phyloP scores from a whole-genome alignment of 2,888 invertebrate species.

The Eubasilissa splendida region DNA sequence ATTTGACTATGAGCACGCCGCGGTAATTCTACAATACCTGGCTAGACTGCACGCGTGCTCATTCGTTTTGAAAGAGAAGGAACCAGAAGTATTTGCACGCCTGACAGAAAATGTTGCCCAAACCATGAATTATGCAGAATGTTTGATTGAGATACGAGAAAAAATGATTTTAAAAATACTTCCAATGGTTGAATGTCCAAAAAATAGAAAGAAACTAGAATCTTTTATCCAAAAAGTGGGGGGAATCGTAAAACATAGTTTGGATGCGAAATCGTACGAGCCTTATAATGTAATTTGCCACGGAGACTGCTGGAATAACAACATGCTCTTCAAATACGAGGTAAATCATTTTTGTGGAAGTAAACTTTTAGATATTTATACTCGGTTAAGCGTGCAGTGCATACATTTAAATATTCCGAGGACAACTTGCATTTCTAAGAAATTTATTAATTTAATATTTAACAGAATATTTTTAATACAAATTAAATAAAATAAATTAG shows the following conservation, averaged over 20 bases:
- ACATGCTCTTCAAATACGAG: slow-evolving; percentile 40
- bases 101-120: slow-evolving; percentile 42
- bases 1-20: slow-evolving; percentile 26
- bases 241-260: not conserved
- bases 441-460: no score
- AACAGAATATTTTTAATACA: no score
- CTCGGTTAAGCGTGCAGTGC: no score
- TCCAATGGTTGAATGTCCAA: not conserved
- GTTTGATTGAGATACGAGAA: not conserved
- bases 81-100: slow-evolving; percentile 63
- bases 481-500: no score
- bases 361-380: no score
- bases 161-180: not conserved
- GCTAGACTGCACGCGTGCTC: slow-evolving; percentile 56
- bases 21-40: slow-evolving; percentile 25
- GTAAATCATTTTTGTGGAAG: not conserved
- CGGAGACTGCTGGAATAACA: slow-evolving; percentile 42
- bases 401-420: no score
- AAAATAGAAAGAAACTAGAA: not conserved
- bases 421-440: no score
- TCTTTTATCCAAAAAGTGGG: not conserved
- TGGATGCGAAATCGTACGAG: not conserved
- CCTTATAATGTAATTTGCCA: slow-evolving; percentile 40
- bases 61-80: slow-evolving; percentile 61
- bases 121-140: not conserved